phyloP scores from a whole-genome alignment of 2,888 invertebrate species.

The Amiota communis region DNA sequence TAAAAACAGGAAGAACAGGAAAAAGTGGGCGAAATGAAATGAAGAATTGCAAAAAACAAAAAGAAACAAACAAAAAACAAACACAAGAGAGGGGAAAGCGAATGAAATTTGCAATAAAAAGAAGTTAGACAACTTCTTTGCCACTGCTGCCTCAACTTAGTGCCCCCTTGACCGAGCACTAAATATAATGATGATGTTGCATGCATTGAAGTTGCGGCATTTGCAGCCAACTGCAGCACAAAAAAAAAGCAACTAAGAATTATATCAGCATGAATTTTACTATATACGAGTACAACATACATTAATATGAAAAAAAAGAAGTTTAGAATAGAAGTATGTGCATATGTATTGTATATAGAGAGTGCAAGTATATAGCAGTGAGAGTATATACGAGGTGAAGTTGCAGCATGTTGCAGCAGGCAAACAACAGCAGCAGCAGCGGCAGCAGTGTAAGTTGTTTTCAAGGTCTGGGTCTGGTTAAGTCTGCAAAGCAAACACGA shows the following conservation, averaged over 20 bases:
- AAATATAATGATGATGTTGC: not conserved
- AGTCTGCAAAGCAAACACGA: slow-evolving; percentile 6
- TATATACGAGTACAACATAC: not conserved
- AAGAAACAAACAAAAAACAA: slow-evolving; percentile 8
- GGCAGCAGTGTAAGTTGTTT: slow-evolving; percentile 57
- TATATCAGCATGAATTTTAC: slow-evolving; percentile 48
- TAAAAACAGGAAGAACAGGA: slow-evolving; percentile 67
- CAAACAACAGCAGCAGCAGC: slow-evolving; percentile 28
- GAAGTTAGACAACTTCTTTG: slow-evolving; percentile 49
- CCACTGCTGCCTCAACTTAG: slow-evolving; percentile 41
- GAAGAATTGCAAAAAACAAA: slow-evolving; percentile 44
- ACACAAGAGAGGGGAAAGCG: not conserved
- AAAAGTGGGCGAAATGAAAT: slow-evolving; percentile 69
- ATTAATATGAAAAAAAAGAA: slow-evolving; percentile 1
- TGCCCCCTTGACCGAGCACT: slow-evolving; percentile 2
- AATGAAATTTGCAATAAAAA: slow-evolving; percentile 2
- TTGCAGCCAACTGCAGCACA: slow-evolving; percentile 33
- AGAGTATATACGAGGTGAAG: slow-evolving; percentile 41
- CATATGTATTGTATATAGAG: slow-evolving; percentile 45
- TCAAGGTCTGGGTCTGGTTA: slow-evolving; percentile 66
- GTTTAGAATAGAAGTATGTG: slow-evolving; percentile 43
- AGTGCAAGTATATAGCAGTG: slow-evolving; percentile 55
- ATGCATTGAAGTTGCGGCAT: slow-evolving; percentile 32
- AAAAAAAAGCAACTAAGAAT: slow-evolving; percentile 30
- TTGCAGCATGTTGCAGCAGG: slow-evolving; percentile 9